These are phyloP conservation scores for Pollenia labialis DNA, from an alignment of 2,888 invertebrate genomes.

Conservation along the genomic window DNA sequence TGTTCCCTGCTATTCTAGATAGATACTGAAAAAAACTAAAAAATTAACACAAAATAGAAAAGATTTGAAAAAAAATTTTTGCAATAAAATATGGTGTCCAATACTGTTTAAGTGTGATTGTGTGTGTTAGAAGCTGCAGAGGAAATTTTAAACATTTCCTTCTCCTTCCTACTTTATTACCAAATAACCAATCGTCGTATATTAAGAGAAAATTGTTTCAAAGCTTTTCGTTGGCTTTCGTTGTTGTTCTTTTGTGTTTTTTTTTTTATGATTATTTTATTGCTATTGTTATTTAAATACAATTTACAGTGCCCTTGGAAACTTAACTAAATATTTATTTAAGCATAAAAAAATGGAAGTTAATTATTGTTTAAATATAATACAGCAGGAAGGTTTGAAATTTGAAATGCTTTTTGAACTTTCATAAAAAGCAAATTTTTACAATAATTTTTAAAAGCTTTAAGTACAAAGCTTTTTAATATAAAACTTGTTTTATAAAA, in stretches of 20 bases:
- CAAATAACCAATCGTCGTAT: background rate
- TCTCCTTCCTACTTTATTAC: background rate
- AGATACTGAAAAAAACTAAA: background rate
- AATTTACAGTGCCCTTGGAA: slow-evolving; percentile 17
- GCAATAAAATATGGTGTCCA: slow-evolving; percentile 8
- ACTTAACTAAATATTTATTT: background rate
- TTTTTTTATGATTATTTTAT: slow-evolving; percentile 27
- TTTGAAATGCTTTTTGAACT: background rate
- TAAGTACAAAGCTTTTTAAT: no score
- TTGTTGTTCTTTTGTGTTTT: background rate
- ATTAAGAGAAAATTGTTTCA: slow-evolving; percentile 9
- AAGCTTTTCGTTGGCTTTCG: background rate
- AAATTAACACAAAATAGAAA: background rate
- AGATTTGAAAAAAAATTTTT: background rate
- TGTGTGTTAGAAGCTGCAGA: slow-evolving; percentile 7
- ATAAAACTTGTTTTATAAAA: no score
- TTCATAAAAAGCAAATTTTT: no score
- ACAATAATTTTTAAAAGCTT: no score
- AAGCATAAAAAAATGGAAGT: background rate
- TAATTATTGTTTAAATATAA: background rate
- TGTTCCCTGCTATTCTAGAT: slow-evolving; percentile 6
- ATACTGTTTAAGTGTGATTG: no score
- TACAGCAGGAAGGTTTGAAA: background rate
- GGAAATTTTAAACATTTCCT: slow-evolving; percentile 38
- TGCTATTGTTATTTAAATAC: slow-evolving; percentile 10